Conservation (phyloP, 2,888 invertebrate species). For the Harpagoxenus sublaevis region DNA sequence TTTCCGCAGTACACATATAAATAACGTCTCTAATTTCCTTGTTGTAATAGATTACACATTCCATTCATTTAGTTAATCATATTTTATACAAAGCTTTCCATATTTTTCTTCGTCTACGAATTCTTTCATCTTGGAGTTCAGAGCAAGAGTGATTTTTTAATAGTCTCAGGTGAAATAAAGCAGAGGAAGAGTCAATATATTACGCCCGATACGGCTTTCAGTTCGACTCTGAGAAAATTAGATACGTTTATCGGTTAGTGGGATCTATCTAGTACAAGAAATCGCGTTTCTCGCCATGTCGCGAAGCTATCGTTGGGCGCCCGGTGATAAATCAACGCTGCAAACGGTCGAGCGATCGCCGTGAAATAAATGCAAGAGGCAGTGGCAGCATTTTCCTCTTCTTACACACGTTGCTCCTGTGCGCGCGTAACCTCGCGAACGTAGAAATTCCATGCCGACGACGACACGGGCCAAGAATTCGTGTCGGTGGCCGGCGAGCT, state of each 20-base stretch:
- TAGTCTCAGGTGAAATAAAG: not conserved
- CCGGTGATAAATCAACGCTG: constrained; percentile 46
- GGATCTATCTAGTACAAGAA: constrained; percentile 39
- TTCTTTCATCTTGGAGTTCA: not conserved
- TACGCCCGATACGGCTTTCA: constrained; percentile 13
- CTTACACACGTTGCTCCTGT: constrained; percentile 13
- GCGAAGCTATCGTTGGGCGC: constrained; percentile 32
- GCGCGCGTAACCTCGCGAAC: constrained; percentile 17
- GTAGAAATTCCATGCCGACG: constrained; percentile 42
- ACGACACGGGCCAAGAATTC: constrained; percentile 60
- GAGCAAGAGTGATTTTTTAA: not conserved
- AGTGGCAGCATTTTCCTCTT: constrained; percentile 24
- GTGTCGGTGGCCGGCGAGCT: constrained; percentile 46
- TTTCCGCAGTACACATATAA: not conserved
- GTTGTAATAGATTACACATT: not conserved
- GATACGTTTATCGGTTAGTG: constrained; percentile 22
- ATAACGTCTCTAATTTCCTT: constrained; percentile 5
- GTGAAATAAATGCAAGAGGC: constrained; percentile 49
- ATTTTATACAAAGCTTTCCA: not conserved
- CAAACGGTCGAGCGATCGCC: constrained; percentile 38
- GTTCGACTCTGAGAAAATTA: constrained; percentile 6
- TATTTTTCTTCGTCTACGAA: not conserved
- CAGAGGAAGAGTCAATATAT: not conserved
- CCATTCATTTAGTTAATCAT: not conserved
- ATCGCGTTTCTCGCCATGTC: constrained; percentile 47